Base-by-base conservation (phyloP, 2,113 vertebrate species). In the Pyrgilauda ruficollis region DNA sequence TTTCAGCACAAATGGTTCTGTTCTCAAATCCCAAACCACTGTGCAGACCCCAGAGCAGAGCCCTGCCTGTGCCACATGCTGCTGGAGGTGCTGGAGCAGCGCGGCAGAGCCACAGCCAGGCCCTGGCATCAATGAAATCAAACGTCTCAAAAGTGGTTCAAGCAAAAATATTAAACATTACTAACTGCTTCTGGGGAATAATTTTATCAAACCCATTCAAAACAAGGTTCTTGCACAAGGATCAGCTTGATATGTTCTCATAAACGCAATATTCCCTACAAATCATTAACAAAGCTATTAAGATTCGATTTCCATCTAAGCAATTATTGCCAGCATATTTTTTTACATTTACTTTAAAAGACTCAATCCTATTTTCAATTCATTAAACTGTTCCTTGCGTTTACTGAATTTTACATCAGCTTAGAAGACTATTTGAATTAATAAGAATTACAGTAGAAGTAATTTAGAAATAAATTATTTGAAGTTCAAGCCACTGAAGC, bases 391-490 rank as follows among this genome's bases (percentile, higher is more conserved):
- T 90, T 98, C 94, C 98, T 94, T 92, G 94, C 97, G 64, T 97
- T 98, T 97, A 96, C 96, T 92, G 96, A 97, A 94, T 97, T 97
- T 97, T 97, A 97, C 97, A 97, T 97, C 96, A 97, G 97, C 97
- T 97, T 96, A 96, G 97, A 97, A 97, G 95, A 95, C 97, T 97
- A 97, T 98, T 96, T 96, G 96, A 98, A 98, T 98, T 98, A 98
- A 98, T 98, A 98, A 97, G 98, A 98, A 98, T 98, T 98, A 98
- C 94, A 97, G 98, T 96, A 97, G 97, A 98, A 98, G 97, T 97
- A 97, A 98, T 98, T 98, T 97, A 97, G 98, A 98, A 98, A 98
- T 97, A 98, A 98, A 98, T 98, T 97, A 98, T 98, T 97, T 94
- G 96, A 98, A 97, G 97, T 98, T 97, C 96, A 97, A 97, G 95